Percentiles rank a stretch among this genome's conserved stretches.
Conservation (phyloP, 2,113 vertebrate genomes). For the Rallus limicola region DNA sequence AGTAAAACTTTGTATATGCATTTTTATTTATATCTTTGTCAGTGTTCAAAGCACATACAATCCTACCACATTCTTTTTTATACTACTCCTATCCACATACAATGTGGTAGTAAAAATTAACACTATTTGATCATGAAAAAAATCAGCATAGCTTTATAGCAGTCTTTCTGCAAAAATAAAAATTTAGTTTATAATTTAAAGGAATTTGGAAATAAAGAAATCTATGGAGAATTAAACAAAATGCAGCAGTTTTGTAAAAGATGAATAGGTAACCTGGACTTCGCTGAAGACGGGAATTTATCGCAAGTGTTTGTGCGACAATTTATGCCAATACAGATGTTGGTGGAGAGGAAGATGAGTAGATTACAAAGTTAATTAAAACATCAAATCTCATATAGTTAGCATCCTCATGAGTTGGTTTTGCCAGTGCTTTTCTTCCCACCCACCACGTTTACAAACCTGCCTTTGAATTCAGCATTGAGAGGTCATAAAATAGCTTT, state of each 20-base stretch:
- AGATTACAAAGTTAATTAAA: background rate
- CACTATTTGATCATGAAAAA: background rate
- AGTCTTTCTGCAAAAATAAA: conserved; percentile 35
- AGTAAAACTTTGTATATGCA: conserved; percentile 38
- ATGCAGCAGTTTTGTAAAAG: background rate
- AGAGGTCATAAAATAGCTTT: background rate
- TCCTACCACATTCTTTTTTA: background rate
- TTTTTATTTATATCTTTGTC: conserved; percentile 9
- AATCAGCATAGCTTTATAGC: conserved; percentile 12
- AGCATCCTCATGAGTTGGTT: background rate
- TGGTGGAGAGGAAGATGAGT: background rate
- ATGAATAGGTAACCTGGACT: background rate
- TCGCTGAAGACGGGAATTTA: background rate
- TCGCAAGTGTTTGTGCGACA: background rate
- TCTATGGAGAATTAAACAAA: background rate
- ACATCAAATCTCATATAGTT: background rate
- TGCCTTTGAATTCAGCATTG: background rate
- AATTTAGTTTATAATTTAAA: conserved; percentile 26
- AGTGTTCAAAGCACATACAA: conserved; percentile 32
- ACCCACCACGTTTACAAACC: background rate
- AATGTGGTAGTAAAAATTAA: conserved; percentile 38
- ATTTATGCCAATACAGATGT: background rate
- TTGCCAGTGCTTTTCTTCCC: background rate
- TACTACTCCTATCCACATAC: background rate
- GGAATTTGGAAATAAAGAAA: background rate